Percentiles rank a stretch among this genome's conserved stretches.
Conservation (phyloP, 2,797 vertebrate genomes). For the Enteromius mattozi region DNA sequence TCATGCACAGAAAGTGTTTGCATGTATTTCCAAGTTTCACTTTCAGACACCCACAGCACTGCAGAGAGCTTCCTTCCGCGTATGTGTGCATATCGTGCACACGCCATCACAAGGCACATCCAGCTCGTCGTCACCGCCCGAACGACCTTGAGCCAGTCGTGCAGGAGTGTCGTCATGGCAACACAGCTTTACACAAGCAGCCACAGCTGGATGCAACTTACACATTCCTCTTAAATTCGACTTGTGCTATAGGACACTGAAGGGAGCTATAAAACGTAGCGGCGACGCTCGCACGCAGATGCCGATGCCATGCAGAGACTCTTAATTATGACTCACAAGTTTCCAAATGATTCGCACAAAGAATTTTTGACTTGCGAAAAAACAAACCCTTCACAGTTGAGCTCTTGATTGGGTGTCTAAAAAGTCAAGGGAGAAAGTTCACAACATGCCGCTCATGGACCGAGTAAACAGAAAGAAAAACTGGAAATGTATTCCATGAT, state of each 20-base stretch:
- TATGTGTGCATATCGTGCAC: constrained; percentile 38
- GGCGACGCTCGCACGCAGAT: constrained; percentile 15
- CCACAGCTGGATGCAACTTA: constrained; percentile 68
- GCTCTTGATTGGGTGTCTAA: not conserved
- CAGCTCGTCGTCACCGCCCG: constrained; percentile 60
- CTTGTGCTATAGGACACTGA: constrained; percentile 46
- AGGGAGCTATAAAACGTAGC: constrained; percentile 56
- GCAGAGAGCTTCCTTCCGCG: constrained; percentile 26
- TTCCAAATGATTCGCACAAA: constrained; percentile 24
- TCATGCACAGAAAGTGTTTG: constrained; percentile 1
- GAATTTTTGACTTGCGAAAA: not conserved
- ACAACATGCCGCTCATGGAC: not conserved
- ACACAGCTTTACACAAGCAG: constrained; percentile 70
- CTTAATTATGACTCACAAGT: constrained; percentile 51
- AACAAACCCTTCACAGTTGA: constrained; percentile 3
- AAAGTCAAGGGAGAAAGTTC: constrained; percentile 12
- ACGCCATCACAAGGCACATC: constrained; percentile 57
- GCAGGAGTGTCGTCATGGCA: constrained; percentile 80
- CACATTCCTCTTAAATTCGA: constrained; percentile 62
- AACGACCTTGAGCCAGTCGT: constrained; percentile 85
- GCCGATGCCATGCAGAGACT: constrained; percentile 43
- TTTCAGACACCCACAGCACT: constrained; percentile 14
- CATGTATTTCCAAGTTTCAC: constrained; percentile 29
- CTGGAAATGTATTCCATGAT: not conserved
- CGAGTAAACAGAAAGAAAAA: not conserved